Conservation (phyloP, 1,140 invertebrate genomes). For the Zaprionus lachaisei region DNA sequence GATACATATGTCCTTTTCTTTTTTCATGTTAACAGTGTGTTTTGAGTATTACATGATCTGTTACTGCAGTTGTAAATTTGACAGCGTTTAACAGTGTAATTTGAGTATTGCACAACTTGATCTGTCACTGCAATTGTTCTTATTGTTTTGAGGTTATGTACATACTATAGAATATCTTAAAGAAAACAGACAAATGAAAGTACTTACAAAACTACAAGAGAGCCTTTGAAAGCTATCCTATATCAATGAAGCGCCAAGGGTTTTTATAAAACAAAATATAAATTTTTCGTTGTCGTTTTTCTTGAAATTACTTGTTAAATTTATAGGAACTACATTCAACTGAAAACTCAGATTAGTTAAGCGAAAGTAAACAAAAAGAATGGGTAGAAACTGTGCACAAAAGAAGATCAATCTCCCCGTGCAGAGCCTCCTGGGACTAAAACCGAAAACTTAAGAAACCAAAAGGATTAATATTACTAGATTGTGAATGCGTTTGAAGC, state of each 20-base stretch:
- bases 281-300: slow-evolving; percentile 74
- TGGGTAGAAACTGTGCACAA: slow-evolving; percentile 22
- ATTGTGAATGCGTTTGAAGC: slow-evolving; percentile 76
- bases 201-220: slow-evolving; percentile 85
- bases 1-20: slow-evolving; percentile 41
- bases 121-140: slow-evolving; percentile 24
- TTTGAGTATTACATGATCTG: slow-evolving; percentile 19
- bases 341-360: slow-evolving; percentile 26
- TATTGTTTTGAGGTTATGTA: slow-evolving; percentile 36
- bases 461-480: slow-evolving; percentile 56
- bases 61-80: slow-evolving; percentile 39
- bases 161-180: slow-evolving; percentile 65
- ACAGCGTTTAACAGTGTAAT: slow-evolving; percentile 48
- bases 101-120: slow-evolving; percentile 25
- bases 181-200: slow-evolving; percentile 83
- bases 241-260: slow-evolving; percentile 84
- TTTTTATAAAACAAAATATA: slow-evolving; percentile 84
- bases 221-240: slow-evolving; percentile 85
- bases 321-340: slow-evolving; percentile 50
- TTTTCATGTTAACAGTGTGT: slow-evolving; percentile 40
- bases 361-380: slow-evolving; percentile 5
- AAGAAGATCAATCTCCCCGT: slow-evolving; percentile 3
- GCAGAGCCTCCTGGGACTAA: slow-evolving; percentile 34
- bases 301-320: slow-evolving; percentile 57
- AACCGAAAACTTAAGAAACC: slow-evolving; percentile 46